These are phyloP conservation scores for Olivierus martensii DNA, from an alignment of 1,140 invertebrate species.

Conservation along the genomic window DNA sequence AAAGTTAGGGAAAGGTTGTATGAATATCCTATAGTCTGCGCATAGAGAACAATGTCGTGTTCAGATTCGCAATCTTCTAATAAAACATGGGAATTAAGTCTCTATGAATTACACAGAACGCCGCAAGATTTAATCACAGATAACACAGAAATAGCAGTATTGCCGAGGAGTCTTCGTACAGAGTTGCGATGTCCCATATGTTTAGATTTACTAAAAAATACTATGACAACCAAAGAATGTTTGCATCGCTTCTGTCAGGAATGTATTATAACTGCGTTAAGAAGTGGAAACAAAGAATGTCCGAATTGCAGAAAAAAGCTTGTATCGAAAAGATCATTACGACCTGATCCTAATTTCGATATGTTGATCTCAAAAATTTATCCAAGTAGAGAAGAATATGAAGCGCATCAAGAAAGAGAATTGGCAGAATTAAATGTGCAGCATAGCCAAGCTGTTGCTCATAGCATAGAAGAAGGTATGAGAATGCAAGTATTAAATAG, in stretches of 20 bases:
- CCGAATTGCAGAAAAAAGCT: constrained; percentile 98
- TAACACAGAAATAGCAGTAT: constrained; percentile 92
- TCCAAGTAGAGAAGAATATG: constrained; percentile 92
- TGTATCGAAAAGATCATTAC: constrained; percentile 88
- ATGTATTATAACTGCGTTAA: constrained; percentile 93
- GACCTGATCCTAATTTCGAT: constrained; percentile 98
- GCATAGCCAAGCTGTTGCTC: constrained; percentile 81
- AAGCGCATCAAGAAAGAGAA: constrained; percentile 86
- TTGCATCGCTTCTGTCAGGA: constrained; percentile 96
- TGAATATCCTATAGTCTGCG: too few species aligned
- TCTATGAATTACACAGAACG: constrained; percentile 88
- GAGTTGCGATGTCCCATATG: constrained; percentile 99
- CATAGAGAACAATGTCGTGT: too few species aligned
- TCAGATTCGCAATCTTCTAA: background rate
- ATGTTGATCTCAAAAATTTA: constrained; percentile 95
- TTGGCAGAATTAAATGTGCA: constrained; percentile 89
- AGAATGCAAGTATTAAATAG: constrained; percentile 84
- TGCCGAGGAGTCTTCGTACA: constrained; percentile 84
- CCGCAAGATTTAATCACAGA: constrained; percentile 89
- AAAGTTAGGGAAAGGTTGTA: too few species aligned
- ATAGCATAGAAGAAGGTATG: constrained; percentile 89
- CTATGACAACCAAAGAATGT: constrained; percentile 99
- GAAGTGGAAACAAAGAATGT: constrained; percentile 98
- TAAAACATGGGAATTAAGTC: constrained; percentile 93
- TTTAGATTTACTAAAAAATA: constrained; percentile 97